Conservation (phyloP, 2,113 vertebrate species). For the Dendropsophus ebraccatus region DNA sequence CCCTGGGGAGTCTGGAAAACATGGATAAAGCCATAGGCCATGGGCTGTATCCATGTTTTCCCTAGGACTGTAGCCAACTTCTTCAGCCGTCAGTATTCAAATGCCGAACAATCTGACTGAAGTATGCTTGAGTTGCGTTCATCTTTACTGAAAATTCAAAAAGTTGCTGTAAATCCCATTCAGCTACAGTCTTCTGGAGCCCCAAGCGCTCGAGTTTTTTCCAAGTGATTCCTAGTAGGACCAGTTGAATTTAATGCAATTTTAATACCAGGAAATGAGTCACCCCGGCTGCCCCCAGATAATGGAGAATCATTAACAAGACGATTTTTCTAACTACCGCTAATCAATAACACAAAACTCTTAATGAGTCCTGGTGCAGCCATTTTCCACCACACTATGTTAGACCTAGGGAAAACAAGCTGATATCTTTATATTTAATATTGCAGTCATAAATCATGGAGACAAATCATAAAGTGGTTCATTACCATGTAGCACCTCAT, state of each 20-base stretch:
- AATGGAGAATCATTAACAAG: background rate
- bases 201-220: background rate
- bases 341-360: conserved; percentile 8
- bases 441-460: background rate
- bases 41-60: no score
- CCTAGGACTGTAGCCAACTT: no score
- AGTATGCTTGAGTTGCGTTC: no score
- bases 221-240: background rate
- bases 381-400: background rate
- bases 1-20: no score
- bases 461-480: conserved; percentile 11
- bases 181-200: background rate
- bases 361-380: background rate
- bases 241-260: background rate
- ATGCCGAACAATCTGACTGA: no score
- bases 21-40: no score
- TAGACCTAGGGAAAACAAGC: background rate
- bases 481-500: conserved; percentile 17
- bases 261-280: background rate
- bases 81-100: no score
- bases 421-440: conserved; percentile 6
- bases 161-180: background rate
- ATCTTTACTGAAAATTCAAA: background rate
- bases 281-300: background rate
- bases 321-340: background rate